A percentile compares a stretch with the other conserved stretches of the same genome.
These are phyloP conservation scores for Halcyon malimbica DNA, from an alignment of 2,113 vertebrate species.

Conservation along the genomic window DNA sequence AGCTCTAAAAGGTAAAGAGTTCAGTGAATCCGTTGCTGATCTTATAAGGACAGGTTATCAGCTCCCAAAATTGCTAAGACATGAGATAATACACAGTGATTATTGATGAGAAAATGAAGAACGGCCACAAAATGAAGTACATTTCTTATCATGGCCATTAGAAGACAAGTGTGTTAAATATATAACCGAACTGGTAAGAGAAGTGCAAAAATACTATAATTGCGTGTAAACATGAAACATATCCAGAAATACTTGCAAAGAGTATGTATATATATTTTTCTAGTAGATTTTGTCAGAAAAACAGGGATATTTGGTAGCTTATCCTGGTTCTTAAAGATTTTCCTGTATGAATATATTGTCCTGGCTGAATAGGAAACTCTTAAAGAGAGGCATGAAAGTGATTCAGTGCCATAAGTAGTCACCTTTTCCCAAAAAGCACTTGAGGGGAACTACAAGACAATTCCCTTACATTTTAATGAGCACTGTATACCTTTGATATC, in stretches of 20 bases:
- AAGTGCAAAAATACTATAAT: neutral
- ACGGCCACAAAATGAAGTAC: neutral
- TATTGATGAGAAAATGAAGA: neutral
- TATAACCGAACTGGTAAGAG: neutral
- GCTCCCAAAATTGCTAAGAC: neutral
- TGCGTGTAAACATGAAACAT: neutral
- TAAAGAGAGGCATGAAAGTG: neutral
- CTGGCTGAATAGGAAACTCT: neutral
- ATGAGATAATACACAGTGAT: neutral
- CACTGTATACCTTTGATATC: neutral
- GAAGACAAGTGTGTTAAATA: neutral
- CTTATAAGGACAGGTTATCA: slow-evolving; percentile 36
- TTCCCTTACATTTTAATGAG: neutral
- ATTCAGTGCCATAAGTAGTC: neutral
- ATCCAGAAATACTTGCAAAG: neutral
- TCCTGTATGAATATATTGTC: neutral
- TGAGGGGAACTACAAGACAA: neutral
- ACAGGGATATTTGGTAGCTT: neutral
- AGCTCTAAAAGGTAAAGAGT: slow-evolving; percentile 43
- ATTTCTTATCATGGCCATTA: neutral
- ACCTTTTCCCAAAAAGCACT: neutral
- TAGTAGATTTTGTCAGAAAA: neutral
- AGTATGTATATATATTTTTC: neutral
- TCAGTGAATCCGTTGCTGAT: slow-evolving; percentile 31
- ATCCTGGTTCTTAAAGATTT: neutral